Base-by-base conservation (phyloP, 2,797 vertebrate species). In the Anomalospiza imberbis region DNA sequence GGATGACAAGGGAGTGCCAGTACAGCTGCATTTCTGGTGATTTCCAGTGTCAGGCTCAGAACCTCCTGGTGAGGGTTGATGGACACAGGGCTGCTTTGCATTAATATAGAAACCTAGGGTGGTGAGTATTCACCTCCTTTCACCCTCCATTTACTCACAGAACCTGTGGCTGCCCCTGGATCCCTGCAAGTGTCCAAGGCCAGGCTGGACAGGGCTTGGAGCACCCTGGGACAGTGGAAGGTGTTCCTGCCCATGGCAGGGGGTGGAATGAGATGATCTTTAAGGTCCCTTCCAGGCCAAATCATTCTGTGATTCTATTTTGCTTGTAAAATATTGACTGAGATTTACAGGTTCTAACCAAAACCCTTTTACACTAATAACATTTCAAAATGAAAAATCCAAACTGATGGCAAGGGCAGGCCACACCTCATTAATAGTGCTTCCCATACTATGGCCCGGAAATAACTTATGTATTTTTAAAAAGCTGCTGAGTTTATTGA, bases 391-490 rank as follows among this genome's bases (percentile, higher is more conserved):
- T 1, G 8, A 70, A 77, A 70, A 62, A 32, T 29, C 51, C 65
- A 67, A 91, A 38, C 21, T 53, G 83, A 55, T 66, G 61, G 21
- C 55, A 55, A 68, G 54, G 74, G 26, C 62, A 77, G 17, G 31
- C 47, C 4, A 13, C 62, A 40, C 25, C 40, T 94, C 88, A 74
- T 94, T 87, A 94, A 51, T 3, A 76, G 31, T 44, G 21, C 34
- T 94, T 81, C 60, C 77, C 57, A 73, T 79, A 66, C 48, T 32
- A 12, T 0, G 36, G 51, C 62, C 74, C 84, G 93, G 80, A 94
- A 95, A 83, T 63, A 82, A 82, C 20, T 15, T 17, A n/a, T 38
- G 66, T 76, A 62, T 94, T 95, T 96, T 86, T 53, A 87, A 95
- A 92, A 80, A 48, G 32, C 40, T 94, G 80, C 61, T 81, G 74